Conservation (phyloP, 1,140 invertebrate species). For the Venturia canescens region DNA sequence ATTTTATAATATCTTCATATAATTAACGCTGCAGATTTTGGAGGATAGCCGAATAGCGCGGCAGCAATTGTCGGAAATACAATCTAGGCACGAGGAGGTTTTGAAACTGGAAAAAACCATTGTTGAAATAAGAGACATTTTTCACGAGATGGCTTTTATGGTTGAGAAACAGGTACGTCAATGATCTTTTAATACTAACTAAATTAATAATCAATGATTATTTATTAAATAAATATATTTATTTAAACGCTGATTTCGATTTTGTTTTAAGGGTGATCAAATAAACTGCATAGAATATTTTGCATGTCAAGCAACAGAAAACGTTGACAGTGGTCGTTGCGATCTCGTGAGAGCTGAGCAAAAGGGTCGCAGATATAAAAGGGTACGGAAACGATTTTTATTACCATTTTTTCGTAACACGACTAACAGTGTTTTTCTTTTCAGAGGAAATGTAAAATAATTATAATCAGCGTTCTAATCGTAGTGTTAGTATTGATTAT, state of each 20-base stretch:
- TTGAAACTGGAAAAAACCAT: constrained; percentile 90
- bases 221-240: constrained; percentile 45
- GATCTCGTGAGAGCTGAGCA: constrained; percentile 83
- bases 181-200: constrained; percentile 38
- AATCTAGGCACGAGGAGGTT: constrained; percentile 90
- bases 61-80: constrained; percentile 88
- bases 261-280: constrained; percentile 81
- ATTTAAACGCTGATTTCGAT: constrained; percentile 45
- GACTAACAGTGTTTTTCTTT: constrained; percentile 58
- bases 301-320: constrained; percentile 81
- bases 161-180: constrained; percentile 83
- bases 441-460: constrained; percentile 72
- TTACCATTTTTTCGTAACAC: constrained; percentile 3
- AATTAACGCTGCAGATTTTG: constrained; percentile 80
- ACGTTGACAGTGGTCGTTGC: constrained; percentile 81
- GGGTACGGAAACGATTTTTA: constrained; percentile 75
- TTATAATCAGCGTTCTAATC: constrained; percentile 62
- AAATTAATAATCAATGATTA: constrained; percentile 9
- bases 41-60: constrained; percentile 89
- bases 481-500: constrained; percentile 66
- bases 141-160: constrained; percentile 87
- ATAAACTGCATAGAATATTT: constrained; percentile 85
- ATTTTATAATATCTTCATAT: constrained; percentile 23
- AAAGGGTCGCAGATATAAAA: constrained; percentile 82
- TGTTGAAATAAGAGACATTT: constrained; percentile 89